These are phyloP conservation scores for Monopis laevigella DNA, from an alignment of 2,888 invertebrate genomes.

Conservation along the genomic window DNA sequence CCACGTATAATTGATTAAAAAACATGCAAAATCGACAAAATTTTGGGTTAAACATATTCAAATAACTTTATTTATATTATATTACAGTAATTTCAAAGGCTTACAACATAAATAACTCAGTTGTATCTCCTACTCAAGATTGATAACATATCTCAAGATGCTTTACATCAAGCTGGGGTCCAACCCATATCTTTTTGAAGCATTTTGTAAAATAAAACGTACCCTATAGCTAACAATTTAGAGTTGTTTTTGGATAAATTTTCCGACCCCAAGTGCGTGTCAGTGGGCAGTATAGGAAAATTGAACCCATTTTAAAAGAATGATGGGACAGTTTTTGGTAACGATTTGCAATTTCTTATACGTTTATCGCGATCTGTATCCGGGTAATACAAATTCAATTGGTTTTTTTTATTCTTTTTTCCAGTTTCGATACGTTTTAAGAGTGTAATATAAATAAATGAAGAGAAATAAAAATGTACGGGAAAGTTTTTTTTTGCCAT, in stretches of 20 bases:
- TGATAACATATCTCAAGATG: slow-evolving; percentile 50
- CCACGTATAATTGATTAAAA: too few relatives aligned
- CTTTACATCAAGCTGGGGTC: slow-evolving; percentile 44
- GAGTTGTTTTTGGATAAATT: too few relatives aligned
- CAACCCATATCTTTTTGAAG: slow-evolving; percentile 35
- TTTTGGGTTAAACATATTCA: too few relatives aligned
- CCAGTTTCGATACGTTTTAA: too few relatives aligned
- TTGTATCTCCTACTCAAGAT: slow-evolving; percentile 49
- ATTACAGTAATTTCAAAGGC: too few relatives aligned
- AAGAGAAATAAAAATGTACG: too few relatives aligned
- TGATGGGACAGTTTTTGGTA: slow-evolving; percentile 49
- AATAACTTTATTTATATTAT: too few relatives aligned
- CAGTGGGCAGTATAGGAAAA: slow-evolving; percentile 44
- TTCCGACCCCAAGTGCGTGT: slow-evolving; percentile 41
- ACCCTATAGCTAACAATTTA: slow-evolving; percentile 16
- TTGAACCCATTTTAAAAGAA: slow-evolving; percentile 55
- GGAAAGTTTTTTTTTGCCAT: too few relatives aligned
- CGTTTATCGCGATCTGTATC: slow-evolving; percentile 25
- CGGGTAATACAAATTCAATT: too few relatives aligned
- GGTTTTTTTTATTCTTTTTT: too few relatives aligned
- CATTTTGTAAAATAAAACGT: slow-evolving; percentile 14
- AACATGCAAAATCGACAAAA: too few relatives aligned
- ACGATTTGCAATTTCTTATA: slow-evolving; percentile 39
- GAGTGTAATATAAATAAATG: too few relatives aligned
- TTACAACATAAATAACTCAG: slow-evolving; percentile 54